Percentiles rank a stretch among this genome's conserved stretches.
phyloP scores from a whole-genome alignment of 1,140 invertebrate genomes.

The Drosophila baimaii region DNA sequence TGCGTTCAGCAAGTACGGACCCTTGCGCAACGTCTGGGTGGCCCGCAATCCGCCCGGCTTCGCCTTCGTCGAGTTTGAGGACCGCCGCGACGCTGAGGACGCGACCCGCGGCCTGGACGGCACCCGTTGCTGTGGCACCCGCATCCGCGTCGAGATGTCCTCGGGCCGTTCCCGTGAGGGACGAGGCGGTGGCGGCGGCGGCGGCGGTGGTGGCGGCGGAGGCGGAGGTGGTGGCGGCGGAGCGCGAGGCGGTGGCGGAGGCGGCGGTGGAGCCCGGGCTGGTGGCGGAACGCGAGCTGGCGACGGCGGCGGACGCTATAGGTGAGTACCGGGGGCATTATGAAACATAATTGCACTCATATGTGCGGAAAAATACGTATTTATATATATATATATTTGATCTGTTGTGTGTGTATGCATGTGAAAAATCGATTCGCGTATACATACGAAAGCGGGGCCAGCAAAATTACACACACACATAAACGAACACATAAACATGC shows the following conservation, averaged over 20 bases:
- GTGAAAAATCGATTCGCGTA: constrained; percentile 75
- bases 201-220: constrained; percentile 46
- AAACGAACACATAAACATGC: constrained; percentile 1
- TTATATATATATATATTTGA: constrained; percentile 31
- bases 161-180: constrained; percentile 92
- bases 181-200: constrained; percentile 85
- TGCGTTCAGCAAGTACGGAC: constrained; percentile 97
- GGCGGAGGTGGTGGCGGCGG: constrained; percentile 66
- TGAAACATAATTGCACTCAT: constrained; percentile 43
- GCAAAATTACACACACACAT: constrained; percentile 23
- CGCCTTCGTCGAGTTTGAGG: constrained; percentile 99
- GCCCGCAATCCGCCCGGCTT: constrained; percentile 97
- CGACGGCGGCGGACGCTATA: constrained; percentile 76
- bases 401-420: constrained; percentile 46
- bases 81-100: constrained; percentile 98
- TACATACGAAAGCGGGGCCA: constrained; percentile 56
- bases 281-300: constrained; percentile 64
- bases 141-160: constrained; percentile 94
- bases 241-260: constrained; percentile 62
- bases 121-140: constrained; percentile 93
- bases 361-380: constrained; percentile 34
- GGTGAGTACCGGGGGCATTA: constrained; percentile 62
- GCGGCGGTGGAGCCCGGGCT: constrained; percentile 64
- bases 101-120: constrained; percentile 97
- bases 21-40: constrained; percentile 98